A percentile compares a stretch with the other conserved stretches of the same genome.
Conservation (phyloP, 2,113 vertebrate species). For the Onychorhynchus coronatus region DNA sequence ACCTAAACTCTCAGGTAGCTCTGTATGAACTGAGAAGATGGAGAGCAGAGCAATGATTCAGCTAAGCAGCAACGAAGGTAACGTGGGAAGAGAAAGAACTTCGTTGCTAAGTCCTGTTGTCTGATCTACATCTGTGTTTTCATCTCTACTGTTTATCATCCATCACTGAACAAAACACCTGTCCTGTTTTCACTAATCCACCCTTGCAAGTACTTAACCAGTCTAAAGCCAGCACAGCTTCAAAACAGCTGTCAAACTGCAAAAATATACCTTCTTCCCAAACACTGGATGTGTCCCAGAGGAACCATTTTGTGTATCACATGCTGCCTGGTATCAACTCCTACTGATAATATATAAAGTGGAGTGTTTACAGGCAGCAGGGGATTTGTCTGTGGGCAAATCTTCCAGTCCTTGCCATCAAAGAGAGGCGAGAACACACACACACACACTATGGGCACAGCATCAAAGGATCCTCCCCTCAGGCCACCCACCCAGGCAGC, state of each 20-base stretch:
- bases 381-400: neutral
- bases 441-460: neutral
- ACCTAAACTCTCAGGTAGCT: neutral
- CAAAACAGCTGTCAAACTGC: neutral
- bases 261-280: neutral
- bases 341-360: neutral
- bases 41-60: neutral
- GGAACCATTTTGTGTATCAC: neutral
- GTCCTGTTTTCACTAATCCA: neutral
- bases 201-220: neutral
- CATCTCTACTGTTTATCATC: neutral
- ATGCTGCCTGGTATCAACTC: neutral
- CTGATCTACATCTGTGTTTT: neutral
- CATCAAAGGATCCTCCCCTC: neutral
- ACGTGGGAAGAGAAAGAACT: neutral
- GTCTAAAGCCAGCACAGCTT: neutral
- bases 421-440: neutral
- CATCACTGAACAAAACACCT: neutral
- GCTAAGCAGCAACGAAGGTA: neutral
- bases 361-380: neutral
- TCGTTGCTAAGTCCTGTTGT: neutral
- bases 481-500: neutral
- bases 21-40: neutral
- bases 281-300: neutral
- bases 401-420: neutral